Evolutionary conservation across 2,113 vertebrate species (phyloP).

Genomic region (Colossoma macropomum): DNA sequence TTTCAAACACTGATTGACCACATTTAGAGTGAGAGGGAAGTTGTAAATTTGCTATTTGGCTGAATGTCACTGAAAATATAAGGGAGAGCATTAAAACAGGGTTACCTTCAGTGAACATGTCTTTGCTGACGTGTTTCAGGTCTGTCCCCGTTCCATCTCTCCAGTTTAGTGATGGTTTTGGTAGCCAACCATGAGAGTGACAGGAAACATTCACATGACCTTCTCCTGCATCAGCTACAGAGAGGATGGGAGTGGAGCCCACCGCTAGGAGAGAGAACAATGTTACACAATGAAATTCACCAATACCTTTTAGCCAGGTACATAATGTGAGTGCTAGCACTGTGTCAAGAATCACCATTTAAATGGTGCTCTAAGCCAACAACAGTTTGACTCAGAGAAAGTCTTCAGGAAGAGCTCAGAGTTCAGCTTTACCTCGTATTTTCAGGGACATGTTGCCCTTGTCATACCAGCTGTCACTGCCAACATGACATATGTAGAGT

Average conservation of each 20-base stretch:
- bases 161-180: conserved; percentile 39
- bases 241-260: conserved; percentile 25
- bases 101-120: conserved; percentile 26
- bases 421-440: conserved; percentile 22
- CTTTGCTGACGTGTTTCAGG: background rate
- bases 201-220: conserved; percentile 26
- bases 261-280: background rate
- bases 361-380: background rate
- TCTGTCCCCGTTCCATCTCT: background rate
- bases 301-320: background rate
- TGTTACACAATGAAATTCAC: background rate
- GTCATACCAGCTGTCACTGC: conserved; percentile 30
- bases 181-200: conserved; percentile 37
- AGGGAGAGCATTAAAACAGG: background rate
- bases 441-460: background rate
- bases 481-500: conserved; percentile 28
- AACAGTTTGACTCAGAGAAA: background rate
- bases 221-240: background rate
- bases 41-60: too few species aligned
- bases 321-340: background rate
- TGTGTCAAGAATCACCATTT: background rate
- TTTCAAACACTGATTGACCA: too few species aligned
- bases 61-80: too few species aligned
- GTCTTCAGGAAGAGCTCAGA: background rate
- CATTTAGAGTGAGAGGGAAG: too few species aligned